A percentile compares a stretch with the other conserved stretches of the same genome.
phyloP scores from a whole-genome alignment of 2,888 invertebrate genomes.

The Ommatoiulus sabulosus region DNA sequence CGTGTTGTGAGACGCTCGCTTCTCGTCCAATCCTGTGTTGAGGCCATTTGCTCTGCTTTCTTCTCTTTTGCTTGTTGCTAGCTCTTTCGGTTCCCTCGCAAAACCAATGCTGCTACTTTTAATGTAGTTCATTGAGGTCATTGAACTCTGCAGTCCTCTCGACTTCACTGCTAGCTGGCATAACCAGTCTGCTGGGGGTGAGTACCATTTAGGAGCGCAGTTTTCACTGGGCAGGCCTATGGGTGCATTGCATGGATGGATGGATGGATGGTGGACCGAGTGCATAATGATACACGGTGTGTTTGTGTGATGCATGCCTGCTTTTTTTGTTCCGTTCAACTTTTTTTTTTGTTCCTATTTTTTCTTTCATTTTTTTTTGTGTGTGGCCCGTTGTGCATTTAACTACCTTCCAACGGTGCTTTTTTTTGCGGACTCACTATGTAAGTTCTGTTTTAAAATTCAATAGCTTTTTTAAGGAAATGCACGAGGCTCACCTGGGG shows the following conservation, averaged over 20 bases:
- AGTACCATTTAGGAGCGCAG: conserved; percentile 22
- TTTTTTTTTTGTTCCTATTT: conserved; percentile 42
- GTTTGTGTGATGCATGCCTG: conserved; percentile 12
- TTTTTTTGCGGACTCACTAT: conserved; percentile 25
- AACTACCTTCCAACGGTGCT: conserved; percentile 43
- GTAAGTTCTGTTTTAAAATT: conserved; percentile 27
- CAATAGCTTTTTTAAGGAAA: conserved; percentile 40
- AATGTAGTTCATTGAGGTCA: conserved; percentile 52
- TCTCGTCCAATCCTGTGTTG: not conserved
- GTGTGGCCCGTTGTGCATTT: conserved; percentile 11
- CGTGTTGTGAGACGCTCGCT: conserved; percentile 8
- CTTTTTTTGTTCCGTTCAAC: not conserved
- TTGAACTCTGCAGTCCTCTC: conserved; percentile 44
- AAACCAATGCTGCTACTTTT: conserved; percentile 38
- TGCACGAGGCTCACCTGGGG: conserved; percentile 9
- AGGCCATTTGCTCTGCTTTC: conserved; percentile 43
- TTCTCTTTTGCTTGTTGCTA: conserved; percentile 36
- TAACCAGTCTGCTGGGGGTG: conserved; percentile 50
- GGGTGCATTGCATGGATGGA: not conserved
- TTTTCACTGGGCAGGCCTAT: conserved; percentile 45
- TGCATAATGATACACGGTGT: conserved; percentile 24
- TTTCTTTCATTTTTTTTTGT: not conserved
- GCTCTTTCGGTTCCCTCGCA: conserved; percentile 4
- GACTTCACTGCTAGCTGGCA: conserved; percentile 37
- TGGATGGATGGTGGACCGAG: not conserved